phyloP scores from a whole-genome alignment of 35 echinoderm and acorn worm genomes.

The Lytechinus pictus region DNA sequence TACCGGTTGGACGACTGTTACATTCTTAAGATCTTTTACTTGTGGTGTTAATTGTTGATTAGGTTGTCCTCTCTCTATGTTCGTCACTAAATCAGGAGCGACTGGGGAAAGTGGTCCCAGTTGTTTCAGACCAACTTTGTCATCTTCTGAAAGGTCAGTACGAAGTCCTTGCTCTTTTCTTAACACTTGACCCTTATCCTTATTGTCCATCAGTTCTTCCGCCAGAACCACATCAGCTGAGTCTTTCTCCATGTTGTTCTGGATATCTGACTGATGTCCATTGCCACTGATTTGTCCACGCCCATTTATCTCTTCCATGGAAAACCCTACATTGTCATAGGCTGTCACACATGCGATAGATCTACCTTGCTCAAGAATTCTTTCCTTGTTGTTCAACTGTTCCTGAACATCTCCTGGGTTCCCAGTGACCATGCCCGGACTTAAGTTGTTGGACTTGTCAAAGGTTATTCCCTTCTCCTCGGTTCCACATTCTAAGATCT shows the following conservation, averaged over 20 bases:
- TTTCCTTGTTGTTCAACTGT: too few species aligned
- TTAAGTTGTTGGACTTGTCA: too few species aligned
- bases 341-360: not conserved
- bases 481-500: not conserved
- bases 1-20: not conserved
- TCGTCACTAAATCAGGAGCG: not conserved
- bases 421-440: too few species aligned
- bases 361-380: not conserved
- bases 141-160: not conserved
- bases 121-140: not conserved
- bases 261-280: not conserved
- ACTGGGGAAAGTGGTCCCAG: not conserved
- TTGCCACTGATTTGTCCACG: not conserved
- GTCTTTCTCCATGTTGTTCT: not conserved
- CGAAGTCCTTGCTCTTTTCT: not conserved
- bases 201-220: not conserved
- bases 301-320: not conserved
- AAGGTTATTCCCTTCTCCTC: not conserved
- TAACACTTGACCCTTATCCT: not conserved
- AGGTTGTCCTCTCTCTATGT: not conserved
- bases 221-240: not conserved
- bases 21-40: not conserved
- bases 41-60: not conserved
- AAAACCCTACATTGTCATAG: not conserved
- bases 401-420: too few species aligned